phyloP scores from a whole-genome alignment of 92 coral and sea anemone genomes.

The Pocillopora grandis region DNA sequence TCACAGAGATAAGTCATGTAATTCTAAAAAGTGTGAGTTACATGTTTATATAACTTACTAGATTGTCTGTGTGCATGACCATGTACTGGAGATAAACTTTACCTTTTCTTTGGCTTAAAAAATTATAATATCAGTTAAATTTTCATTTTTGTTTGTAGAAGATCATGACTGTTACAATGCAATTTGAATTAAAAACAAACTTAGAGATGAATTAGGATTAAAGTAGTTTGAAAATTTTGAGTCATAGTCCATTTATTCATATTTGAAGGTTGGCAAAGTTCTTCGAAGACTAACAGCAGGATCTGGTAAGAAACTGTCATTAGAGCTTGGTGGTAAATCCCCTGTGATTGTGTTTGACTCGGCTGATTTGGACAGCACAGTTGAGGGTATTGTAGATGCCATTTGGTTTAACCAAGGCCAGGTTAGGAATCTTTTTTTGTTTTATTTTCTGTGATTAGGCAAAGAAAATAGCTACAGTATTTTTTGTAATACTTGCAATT shows the following conservation, averaged over 20 bases:
- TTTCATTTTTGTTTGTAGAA: too few relatives aligned
- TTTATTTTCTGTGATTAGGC: not conserved
- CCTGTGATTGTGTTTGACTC: conserved; percentile 97
- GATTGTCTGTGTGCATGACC: too few relatives aligned
- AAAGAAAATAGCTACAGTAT: too few relatives aligned
- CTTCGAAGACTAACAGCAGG: conserved; percentile 92
- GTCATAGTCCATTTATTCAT: not conserved
- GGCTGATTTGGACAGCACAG: conserved; percentile 96
- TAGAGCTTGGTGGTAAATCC: conserved; percentile 97
- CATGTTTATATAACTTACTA: too few relatives aligned
- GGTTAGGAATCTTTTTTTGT: conserved; percentile 38
- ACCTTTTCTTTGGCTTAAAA: too few relatives aligned
- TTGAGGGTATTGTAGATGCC: conserved; percentile 97
- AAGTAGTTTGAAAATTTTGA: too few relatives aligned
- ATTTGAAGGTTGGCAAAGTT: conserved; percentile 84
- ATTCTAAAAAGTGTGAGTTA: not conserved
- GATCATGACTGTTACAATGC: too few relatives aligned
- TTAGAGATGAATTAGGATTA: too few relatives aligned
- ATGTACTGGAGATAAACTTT: too few relatives aligned
- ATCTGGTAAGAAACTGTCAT: conserved; percentile 91
- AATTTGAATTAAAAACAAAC: too few relatives aligned
- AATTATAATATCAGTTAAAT: too few relatives aligned
- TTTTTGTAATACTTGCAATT: too few relatives aligned
- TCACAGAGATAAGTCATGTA: not conserved
- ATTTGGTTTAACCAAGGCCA: conserved; percentile 99